Conservation (phyloP, 2,888 invertebrate species). For the Drosophila testacea region DNA sequence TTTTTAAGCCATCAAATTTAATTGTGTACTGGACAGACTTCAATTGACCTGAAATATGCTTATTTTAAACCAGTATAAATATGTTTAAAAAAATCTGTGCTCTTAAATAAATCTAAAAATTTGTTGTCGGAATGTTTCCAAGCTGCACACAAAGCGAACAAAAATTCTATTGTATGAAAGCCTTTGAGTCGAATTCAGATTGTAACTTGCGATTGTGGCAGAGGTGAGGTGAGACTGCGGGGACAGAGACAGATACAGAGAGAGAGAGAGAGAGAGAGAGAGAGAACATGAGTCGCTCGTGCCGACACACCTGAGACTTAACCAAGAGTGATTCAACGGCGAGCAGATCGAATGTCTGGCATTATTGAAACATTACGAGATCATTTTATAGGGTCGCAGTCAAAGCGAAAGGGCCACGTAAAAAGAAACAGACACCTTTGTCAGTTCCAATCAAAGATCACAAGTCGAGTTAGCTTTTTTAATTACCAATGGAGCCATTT, state of each 20-base stretch:
- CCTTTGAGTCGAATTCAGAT: constrained; percentile 33
- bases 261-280: constrained; percentile 6
- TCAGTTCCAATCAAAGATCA: constrained; percentile 57
- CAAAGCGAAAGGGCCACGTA: constrained; percentile 58
- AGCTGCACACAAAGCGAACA: constrained; percentile 19
- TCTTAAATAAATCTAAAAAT: constrained; percentile 10
- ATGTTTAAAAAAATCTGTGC: constrained; percentile 6
- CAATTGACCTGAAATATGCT: neutral
- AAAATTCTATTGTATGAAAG: constrained; percentile 40
- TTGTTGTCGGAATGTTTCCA: constrained; percentile 10
- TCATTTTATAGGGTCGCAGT: constrained; percentile 66
- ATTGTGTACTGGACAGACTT: no score
- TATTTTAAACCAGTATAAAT: neutral
- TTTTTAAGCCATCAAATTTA: no score
- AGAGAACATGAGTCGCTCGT: constrained; percentile 61
- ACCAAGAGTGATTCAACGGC: constrained; percentile 47
- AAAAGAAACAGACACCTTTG: constrained; percentile 54
- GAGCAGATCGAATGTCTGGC: constrained; percentile 59
- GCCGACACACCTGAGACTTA: constrained; percentile 74
- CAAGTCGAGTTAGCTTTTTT: constrained; percentile 56
- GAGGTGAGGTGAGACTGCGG: neutral
- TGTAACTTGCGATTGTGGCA: constrained; percentile 29
- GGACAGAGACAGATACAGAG: neutral
- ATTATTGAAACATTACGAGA: constrained; percentile 71
- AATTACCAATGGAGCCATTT: constrained; percentile 56